phyloP scores from a whole-genome alignment of 2,113 vertebrate species.

The Phodopus roborovskii region DNA sequence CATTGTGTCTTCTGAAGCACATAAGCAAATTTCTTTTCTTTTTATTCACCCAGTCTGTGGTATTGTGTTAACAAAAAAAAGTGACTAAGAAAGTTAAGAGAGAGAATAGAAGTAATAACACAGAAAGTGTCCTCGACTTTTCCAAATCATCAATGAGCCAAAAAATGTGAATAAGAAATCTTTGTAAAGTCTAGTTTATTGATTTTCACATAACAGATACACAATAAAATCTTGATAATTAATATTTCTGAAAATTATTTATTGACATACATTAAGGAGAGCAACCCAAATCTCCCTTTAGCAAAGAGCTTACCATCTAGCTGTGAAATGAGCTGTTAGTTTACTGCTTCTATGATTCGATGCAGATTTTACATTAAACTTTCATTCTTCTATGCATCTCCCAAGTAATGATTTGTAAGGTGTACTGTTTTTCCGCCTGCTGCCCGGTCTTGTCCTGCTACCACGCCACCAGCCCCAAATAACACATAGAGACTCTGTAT shows the following conservation, averaged over 20 bases:
- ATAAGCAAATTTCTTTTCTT: neutral
- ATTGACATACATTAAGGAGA: neutral
- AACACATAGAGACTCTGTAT: no score
- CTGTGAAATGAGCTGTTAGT: neutral
- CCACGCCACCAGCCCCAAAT: no score
- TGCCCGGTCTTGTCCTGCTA: no score
- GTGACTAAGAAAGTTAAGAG: neutral
- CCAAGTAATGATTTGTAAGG: neutral
- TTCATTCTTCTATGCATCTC: neutral
- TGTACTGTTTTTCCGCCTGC: no score
- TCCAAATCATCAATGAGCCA: neutral
- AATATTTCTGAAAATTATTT: conserved; percentile 23
- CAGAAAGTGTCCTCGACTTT: neutral
- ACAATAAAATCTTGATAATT: neutral
- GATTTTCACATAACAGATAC: neutral
- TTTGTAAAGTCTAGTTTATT: neutral
- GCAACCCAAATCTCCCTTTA: neutral
- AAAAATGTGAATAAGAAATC: neutral
- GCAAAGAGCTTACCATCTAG: conserved; percentile 10
- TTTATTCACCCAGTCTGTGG: neutral
- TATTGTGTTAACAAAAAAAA: neutral
- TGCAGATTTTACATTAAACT: neutral
- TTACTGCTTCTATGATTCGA: neutral
- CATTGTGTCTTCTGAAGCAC: neutral
- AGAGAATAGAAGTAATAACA: neutral